Percentiles rank a stretch among this genome's conserved stretches.
phyloP scores from a whole-genome alignment of 1,140 invertebrate genomes.

The Vanessa tameamea region DNA sequence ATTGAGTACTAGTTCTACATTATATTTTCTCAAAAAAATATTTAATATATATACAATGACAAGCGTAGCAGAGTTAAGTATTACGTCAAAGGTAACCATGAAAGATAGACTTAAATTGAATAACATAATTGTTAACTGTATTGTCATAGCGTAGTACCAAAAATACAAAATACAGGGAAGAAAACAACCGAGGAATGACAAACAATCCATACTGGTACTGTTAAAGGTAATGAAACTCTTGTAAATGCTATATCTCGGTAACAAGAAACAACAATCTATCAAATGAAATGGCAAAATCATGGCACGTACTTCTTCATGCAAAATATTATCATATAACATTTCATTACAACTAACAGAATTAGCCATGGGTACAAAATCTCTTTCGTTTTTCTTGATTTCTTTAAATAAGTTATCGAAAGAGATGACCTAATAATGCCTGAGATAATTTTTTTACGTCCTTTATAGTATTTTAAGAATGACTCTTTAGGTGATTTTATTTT shows the following conservation, averaged over 20 bases:
- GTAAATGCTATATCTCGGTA: constrained; percentile 25
- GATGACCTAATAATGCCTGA: no score
- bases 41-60: constrained; percentile 6
- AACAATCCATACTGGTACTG: background rate
- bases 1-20: constrained; percentile 1
- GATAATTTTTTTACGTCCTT: no score
- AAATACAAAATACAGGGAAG: background rate
- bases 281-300: constrained; percentile 23
- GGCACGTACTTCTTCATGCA: constrained; percentile 18
- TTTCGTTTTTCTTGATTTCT: background rate
- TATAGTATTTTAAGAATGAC: no score
- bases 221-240: constrained; percentile 23
- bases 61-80: constrained; percentile 14
- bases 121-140: background rate
- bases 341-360: background rate
- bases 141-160: background rate
- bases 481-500: background rate
- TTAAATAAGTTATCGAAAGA: background rate
- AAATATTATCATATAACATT: constrained; percentile 23
- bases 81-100: constrained; percentile 1
- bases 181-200: constrained; percentile 2
- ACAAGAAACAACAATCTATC: constrained; percentile 15
- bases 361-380: no score
- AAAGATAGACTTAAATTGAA: background rate
- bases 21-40: background rate